Evolutionary conservation across 2,113 vertebrate genomes (phyloP), one percentile per base, ranked within the genome.

Genomic region (Scatophagus argus): DNA sequence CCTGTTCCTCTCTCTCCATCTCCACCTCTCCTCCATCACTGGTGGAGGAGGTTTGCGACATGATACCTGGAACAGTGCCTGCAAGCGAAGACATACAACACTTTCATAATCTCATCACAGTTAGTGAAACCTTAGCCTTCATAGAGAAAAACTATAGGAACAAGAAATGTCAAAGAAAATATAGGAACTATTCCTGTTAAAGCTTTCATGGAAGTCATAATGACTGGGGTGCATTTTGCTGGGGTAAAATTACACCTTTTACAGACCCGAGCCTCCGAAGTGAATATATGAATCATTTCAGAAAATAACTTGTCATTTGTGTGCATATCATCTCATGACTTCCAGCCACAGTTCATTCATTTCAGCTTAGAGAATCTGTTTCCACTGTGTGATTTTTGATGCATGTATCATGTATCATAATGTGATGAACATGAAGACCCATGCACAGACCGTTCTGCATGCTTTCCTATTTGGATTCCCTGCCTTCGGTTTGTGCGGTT

Each of bases 281-380:
- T 55, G 23, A 81, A 66, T 56, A 25, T 56, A 5, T 32, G 4
- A 41, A 39, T 29, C 34, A 36, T 65, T 74, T 61, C 13, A 62
- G 34, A 19, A 61, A 84, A 63, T 32, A 63, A 47, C 49, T 58
- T 34, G 4, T 67, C 6, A 29, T 21, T 19, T 56, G 19, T 65
- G 31, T 58, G 62, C 61, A 8, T 51, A 70, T 81, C 34, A 55
- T 29, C 34, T 72, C 62, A 25, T 27, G 13, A 23, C n/a, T 63
- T 62, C 67, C 32, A 25, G 19, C 13, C 10, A n/a, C 21, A 12
- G 27, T 29, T 59, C 52, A 66, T 54, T 74, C 51, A 34, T 69
- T 51, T 31, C 17, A 55, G 39, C 65, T 52, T 29, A 41, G 25
- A 55, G 27, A 73, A 72, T 39, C 56, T 41, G 7, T 68, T 63